Evolutionary conservation across 2,797 vertebrate genomes (phyloP).

Genomic region (Tokudaia muenninki): DNA sequence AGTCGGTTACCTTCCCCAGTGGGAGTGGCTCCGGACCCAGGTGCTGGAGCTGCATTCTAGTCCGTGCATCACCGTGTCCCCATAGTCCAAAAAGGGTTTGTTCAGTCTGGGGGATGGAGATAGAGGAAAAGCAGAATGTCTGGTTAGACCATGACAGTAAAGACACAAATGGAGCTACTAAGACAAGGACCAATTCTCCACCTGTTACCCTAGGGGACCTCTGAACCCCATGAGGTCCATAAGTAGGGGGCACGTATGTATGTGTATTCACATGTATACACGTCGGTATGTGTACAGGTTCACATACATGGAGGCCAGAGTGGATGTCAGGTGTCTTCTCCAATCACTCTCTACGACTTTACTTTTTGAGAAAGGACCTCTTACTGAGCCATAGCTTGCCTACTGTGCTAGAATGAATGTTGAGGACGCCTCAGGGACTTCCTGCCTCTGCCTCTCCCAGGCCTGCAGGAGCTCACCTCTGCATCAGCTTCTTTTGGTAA

Average conservation of each 20-base stretch:
- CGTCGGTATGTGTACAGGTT: background rate
- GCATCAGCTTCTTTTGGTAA: background rate
- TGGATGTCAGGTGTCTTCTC: background rate
- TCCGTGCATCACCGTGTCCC: constrained; percentile 92
- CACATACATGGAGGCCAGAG: background rate
- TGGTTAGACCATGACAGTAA: background rate
- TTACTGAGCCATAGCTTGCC: background rate
- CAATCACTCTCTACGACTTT: background rate
- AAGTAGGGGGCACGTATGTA: background rate
- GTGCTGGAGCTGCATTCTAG: constrained; percentile 92
- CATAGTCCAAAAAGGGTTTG: constrained; percentile 94
- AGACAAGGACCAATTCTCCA: background rate
- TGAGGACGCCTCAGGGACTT: background rate
- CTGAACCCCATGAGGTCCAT: background rate
- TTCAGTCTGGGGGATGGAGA: constrained; percentile 88
- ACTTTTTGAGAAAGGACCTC: background rate
- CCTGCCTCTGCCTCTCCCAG: background rate
- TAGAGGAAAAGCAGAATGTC: background rate
- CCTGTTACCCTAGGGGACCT: background rate
- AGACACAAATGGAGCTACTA: background rate
- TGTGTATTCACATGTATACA: background rate
- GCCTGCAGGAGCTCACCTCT: background rate
- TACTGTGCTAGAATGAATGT: background rate
- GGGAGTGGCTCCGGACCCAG: constrained; percentile 92
- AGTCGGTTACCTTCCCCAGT: constrained; percentile 93